Conservation (phyloP, 1,140 invertebrate species). For the Lepidotrigona ventralis region DNA sequence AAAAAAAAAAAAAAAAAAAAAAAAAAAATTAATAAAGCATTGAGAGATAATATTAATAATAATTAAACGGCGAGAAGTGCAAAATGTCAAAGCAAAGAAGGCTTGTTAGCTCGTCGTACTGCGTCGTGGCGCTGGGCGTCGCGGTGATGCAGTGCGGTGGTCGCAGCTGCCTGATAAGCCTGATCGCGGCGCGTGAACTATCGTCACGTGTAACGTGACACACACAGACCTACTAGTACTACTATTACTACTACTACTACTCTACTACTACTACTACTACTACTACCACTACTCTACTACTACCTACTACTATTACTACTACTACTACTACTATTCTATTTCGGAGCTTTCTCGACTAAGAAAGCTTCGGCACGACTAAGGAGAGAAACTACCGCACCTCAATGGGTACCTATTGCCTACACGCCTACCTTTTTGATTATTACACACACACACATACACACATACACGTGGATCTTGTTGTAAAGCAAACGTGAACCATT, state of each 20-base stretch:
- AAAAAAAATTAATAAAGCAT: not conserved
- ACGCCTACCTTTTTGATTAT: constrained; percentile 72
- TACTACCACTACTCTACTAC: constrained; percentile 51
- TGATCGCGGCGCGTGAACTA: constrained; percentile 72
- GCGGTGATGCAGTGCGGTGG: constrained; percentile 80
- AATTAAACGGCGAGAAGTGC: constrained; percentile 36
- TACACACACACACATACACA: constrained; percentile 3
- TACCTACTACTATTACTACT: not conserved
- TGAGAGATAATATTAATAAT: constrained; percentile 13
- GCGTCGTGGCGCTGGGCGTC: constrained; percentile 79
- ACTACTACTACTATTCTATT: constrained; percentile 58
- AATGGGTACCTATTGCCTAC: constrained; percentile 79
- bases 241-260: constrained; percentile 1
- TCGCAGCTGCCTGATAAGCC: constrained; percentile 76
- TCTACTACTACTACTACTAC: not conserved
- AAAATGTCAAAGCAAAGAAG: constrained; percentile 63
- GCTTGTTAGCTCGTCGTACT: constrained; percentile 80
- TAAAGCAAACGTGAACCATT: not conserved
- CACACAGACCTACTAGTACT: constrained; percentile 63
- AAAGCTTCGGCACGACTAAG: constrained; percentile 76
- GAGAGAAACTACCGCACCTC: constrained; percentile 78
- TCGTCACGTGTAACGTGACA: constrained; percentile 76
- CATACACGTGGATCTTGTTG: not conserved
- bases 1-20: constrained; percentile 8
- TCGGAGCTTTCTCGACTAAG: constrained; percentile 74